A percentile compares a stretch with the other conserved stretches of the same genome.
phyloP scores from a whole-genome alignment of 2,113 vertebrate genomes.

The Pachypanchax playfairii region DNA sequence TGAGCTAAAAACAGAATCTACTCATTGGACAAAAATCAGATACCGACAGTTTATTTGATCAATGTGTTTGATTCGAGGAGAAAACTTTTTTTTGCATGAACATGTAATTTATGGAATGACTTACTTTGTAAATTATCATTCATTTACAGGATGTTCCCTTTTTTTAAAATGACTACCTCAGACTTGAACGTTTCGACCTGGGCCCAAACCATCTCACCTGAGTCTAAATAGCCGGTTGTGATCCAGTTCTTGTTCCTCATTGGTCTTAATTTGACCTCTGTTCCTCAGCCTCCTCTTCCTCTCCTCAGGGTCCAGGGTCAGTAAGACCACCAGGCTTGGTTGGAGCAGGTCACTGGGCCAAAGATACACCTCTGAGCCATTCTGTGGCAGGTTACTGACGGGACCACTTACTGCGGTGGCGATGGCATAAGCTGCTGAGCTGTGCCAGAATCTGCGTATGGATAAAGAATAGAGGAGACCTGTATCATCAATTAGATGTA shows the following conservation, averaged over 20 bases:
- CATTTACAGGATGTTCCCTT: background rate
- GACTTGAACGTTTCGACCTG: too few species aligned
- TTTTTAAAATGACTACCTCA: background rate
- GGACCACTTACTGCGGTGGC: conserved; percentile 86
- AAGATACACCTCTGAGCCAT: conserved; percentile 82
- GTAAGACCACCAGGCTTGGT: conserved; percentile 86
- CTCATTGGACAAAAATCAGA: background rate
- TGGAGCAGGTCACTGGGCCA: conserved; percentile 90
- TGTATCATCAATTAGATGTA: conserved; percentile 18
- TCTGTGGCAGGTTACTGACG: conserved; percentile 81
- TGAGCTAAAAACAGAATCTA: background rate
- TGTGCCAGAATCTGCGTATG: conserved; percentile 90
- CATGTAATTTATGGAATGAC: background rate
- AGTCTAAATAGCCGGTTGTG: conserved; percentile 84
- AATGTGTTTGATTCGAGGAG: background rate
- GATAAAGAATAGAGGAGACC: conserved; percentile 9
- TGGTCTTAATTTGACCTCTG: conserved; percentile 84
- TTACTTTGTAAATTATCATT: background rate
- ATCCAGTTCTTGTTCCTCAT: conserved; percentile 87
- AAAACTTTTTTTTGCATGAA: background rate
- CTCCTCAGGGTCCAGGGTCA: conserved; percentile 86
- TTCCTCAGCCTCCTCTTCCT: conserved; percentile 78
- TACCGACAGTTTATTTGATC: background rate
- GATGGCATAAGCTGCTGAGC: conserved; percentile 91
- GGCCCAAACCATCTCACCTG: conserved; percentile 77